Conservation (phyloP, 1,140 invertebrate genomes). For the Caenorhabditis latens region DNA sequence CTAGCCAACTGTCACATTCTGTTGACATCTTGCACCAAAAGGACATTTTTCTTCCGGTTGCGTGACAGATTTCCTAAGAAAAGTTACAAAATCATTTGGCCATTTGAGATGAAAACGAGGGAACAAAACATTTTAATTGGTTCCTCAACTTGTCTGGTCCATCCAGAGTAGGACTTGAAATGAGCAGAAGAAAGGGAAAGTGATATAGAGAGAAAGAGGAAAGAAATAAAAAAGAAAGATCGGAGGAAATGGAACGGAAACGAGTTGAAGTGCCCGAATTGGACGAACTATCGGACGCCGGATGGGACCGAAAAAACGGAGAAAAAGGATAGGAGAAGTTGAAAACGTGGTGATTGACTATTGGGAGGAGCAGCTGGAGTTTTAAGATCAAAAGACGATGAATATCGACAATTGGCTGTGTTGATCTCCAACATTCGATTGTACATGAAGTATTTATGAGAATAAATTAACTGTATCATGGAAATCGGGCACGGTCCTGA, state of each 20-base stretch:
- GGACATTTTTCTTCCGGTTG: neutral
- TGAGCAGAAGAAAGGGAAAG: neutral
- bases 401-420: too few relatives aligned
- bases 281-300: neutral
- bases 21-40: slow-evolving; percentile 16
- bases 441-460: too few relatives aligned
- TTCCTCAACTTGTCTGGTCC: neutral
- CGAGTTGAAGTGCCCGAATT: neutral
- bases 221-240: neutral
- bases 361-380: neutral
- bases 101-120: neutral
- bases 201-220: neutral
- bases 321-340: neutral
- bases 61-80: neutral
- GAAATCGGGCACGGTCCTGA: too few relatives aligned
- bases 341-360: neutral
- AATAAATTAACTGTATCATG: too few relatives aligned
- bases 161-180: neutral
- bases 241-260: slow-evolving; percentile 52
- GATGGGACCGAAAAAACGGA: neutral
- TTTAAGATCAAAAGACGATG: neutral
- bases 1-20: slow-evolving; percentile 1
- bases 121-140: slow-evolving; percentile 36
- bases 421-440: too few relatives aligned
- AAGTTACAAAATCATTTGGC: neutral